These are phyloP conservation scores for Emydocephalus ijimae DNA, from an alignment of 2,113 vertebrate species.

Conservation along the genomic window DNA sequence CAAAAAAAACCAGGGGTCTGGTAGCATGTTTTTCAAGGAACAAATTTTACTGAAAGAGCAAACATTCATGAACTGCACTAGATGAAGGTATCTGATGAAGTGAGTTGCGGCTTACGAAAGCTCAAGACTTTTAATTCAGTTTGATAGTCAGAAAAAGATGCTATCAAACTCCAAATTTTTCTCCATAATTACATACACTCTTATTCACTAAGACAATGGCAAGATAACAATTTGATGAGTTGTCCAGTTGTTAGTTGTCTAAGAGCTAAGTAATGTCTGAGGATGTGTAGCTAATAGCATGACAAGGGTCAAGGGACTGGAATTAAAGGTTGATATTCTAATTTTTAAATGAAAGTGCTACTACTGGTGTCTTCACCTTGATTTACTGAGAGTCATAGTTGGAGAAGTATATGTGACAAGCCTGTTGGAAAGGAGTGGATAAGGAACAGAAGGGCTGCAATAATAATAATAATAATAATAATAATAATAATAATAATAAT, in stretches of 20 bases:
- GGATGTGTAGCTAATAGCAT: conserved; percentile 4
- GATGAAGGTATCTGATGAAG: not conserved
- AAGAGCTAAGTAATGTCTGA: not conserved
- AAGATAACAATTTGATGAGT: conserved; percentile 13
- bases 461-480: too few relatives aligned
- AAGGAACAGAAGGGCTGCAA: not conserved
- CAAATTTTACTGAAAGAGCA: not conserved
- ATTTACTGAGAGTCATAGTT: not conserved
- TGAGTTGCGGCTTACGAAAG: not conserved
- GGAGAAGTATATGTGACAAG: not conserved
- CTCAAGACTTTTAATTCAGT: not conserved
- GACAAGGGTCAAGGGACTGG: not conserved
- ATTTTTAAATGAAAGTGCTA: not conserved
- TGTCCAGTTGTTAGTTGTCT: not conserved
- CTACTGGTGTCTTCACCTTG: not conserved
- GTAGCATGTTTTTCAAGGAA: not conserved
- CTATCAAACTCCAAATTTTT: not conserved
- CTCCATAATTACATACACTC: not conserved
- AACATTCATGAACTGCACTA: not conserved
- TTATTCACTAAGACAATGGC: not conserved
- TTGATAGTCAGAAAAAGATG: not conserved
- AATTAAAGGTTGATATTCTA: conserved; percentile 21
- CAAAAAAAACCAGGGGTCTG: not conserved
- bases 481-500: too few relatives aligned
- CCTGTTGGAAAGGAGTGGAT: not conserved